Conservation (phyloP, 2,113 vertebrate genomes). For the Saccopteryx bilineata region DNA sequence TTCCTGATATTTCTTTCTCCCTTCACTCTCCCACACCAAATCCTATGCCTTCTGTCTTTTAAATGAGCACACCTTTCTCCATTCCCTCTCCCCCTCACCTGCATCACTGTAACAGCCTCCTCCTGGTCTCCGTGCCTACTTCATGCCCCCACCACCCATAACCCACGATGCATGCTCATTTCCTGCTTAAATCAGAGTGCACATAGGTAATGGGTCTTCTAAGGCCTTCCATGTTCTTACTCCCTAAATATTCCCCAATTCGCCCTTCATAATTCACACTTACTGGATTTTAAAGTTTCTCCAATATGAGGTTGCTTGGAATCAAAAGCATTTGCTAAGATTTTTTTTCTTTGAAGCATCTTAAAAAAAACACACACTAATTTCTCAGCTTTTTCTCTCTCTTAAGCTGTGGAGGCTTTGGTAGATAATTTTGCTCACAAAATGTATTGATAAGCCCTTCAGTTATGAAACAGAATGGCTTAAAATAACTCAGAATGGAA, state of each 20-base stretch:
- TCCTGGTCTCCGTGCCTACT: neutral
- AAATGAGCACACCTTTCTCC: neutral
- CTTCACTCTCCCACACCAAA: neutral
- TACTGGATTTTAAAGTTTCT: neutral
- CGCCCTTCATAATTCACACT: neutral
- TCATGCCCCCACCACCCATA: no score
- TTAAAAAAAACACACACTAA: neutral
- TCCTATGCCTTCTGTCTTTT: neutral
- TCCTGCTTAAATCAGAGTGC: neutral
- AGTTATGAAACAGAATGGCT: neutral
- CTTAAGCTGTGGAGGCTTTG: constrained; percentile 23
- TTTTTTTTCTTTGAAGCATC: neutral
- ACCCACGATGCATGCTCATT: neutral
- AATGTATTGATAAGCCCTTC: neutral
- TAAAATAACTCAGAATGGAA: neutral
- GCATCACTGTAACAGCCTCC: neutral
- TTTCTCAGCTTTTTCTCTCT: constrained; percentile 21
- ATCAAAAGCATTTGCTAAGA: constrained; percentile 11
- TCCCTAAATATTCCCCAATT: neutral
- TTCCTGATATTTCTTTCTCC: neutral
- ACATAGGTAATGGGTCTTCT: neutral
- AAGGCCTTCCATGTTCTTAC: neutral
- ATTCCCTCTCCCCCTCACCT: neutral
- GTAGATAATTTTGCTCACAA: constrained; percentile 32
- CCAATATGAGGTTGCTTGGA: neutral